phyloP scores from a whole-genome alignment of 2,113 vertebrate genomes.

The Microtus ochrogaster region DNA sequence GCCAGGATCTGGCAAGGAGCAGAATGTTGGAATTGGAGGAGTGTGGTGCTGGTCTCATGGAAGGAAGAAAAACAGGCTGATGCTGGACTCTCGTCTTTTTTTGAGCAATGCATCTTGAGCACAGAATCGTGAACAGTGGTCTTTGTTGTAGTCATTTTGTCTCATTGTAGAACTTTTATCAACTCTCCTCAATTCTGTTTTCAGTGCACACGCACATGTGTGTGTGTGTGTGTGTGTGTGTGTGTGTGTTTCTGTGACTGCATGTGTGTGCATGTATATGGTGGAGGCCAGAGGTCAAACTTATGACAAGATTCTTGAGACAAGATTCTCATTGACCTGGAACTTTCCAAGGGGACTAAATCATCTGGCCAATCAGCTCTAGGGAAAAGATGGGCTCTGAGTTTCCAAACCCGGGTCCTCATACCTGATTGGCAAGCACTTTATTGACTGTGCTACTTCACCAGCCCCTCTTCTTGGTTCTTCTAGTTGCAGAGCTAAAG shows the following conservation, averaged over 20 bases:
- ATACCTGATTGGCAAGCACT: not conserved
- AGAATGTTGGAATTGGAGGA: not conserved
- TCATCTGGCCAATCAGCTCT: not conserved
- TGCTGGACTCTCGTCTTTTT: not conserved
- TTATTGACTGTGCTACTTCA: not conserved
- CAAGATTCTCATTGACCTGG: not conserved
- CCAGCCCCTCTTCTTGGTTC: not conserved
- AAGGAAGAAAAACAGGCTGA: not conserved
- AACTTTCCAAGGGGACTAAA: not conserved
- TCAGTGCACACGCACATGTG: not conserved
- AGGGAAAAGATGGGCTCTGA: not conserved
- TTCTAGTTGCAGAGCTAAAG: not conserved
- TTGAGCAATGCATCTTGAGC: not conserved
- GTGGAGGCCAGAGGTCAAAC: not conserved
- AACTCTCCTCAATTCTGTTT: not conserved
- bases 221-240: not conserved
- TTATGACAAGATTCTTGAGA: not conserved
- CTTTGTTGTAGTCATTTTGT: not conserved
- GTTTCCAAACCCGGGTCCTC: not conserved
- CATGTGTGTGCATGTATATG: not conserved
- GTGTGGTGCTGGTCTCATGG: not conserved
- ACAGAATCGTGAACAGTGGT: not conserved
- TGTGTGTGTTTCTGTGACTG: not conserved
- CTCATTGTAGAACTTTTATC: not conserved
- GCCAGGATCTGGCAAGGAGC: not conserved